Conservation (phyloP, 1,140 invertebrate species). For the Saccostrea glomerata region DNA sequence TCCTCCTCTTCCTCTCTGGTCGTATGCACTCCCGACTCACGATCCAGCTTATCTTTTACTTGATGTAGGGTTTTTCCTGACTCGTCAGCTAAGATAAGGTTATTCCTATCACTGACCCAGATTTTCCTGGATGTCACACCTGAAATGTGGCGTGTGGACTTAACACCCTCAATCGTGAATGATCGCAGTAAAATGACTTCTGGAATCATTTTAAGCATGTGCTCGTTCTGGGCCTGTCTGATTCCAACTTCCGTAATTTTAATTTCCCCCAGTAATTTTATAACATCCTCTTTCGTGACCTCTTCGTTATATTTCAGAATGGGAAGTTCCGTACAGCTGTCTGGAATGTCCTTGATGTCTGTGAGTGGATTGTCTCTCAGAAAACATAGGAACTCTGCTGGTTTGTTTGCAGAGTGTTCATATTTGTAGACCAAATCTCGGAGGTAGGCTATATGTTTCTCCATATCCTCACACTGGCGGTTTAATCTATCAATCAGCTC, state of each 20-base stretch:
- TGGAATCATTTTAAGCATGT: not conserved
- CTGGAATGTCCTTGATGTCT: not conserved
- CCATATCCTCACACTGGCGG: not conserved
- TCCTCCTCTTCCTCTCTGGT: not conserved
- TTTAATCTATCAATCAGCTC: not conserved
- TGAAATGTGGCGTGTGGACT: not conserved
- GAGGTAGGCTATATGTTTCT: not conserved
- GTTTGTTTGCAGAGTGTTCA: not conserved
- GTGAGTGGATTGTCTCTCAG: not conserved
- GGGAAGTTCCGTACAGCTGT: not conserved
- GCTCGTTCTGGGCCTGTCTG: not conserved
- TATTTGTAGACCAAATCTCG: slow-evolving; percentile 3
- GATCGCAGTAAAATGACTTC: not conserved
- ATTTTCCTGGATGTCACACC: not conserved
- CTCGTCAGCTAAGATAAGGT: not conserved
- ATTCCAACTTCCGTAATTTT: not conserved
- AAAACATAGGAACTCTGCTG: not conserved
- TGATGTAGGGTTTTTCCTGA: not conserved
- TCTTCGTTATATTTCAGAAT: not conserved
- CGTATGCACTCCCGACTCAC: not conserved
- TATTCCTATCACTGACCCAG: slow-evolving; percentile 1
- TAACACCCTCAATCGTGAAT: not conserved
- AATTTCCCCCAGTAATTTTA: slow-evolving; percentile 5
- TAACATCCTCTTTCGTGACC: not conserved
- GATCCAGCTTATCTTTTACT: slow-evolving; percentile 1